These are phyloP conservation scores for Oryzias javanicus DNA, from an alignment of 2,113 vertebrate genomes.

Conservation along the genomic window DNA sequence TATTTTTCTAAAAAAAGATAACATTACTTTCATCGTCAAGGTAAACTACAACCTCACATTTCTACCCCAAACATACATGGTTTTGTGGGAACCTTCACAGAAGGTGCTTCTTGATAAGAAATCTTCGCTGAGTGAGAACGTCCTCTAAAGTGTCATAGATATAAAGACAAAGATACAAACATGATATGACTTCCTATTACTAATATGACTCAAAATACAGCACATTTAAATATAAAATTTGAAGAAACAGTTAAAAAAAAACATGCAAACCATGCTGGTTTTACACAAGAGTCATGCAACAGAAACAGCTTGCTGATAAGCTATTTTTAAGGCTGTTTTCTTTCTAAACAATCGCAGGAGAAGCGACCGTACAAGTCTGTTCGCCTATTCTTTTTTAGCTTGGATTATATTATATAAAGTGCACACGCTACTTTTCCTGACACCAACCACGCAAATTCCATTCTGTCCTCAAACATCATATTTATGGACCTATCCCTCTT, in stretches of 20 bases:
- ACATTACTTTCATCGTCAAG: constrained; percentile 22
- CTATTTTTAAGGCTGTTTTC: constrained; percentile 48
- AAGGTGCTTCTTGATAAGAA: constrained; percentile 51
- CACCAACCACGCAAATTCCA: constrained; percentile 11
- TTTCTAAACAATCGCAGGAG: constrained; percentile 20
- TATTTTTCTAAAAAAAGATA: constrained; percentile 20
- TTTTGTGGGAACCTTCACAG: constrained; percentile 66
- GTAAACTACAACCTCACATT: constrained; percentile 23
- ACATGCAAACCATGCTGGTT: constrained; percentile 20
- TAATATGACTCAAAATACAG: constrained; percentile 4
- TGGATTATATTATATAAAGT: constrained; percentile 68
- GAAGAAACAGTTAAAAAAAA: constrained; percentile 22
- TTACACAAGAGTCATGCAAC: constrained; percentile 36
- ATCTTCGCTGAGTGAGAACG: constrained; percentile 23
- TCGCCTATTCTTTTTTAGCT: constrained; percentile 23
- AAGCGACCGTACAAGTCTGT: constrained; percentile 15
- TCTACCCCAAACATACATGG: constrained; percentile 17
- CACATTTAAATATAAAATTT: constrained; percentile 16
- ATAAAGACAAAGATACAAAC: constrained; percentile 8
- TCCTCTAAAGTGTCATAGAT: constrained; percentile 26
- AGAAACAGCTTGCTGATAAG: constrained; percentile 52
- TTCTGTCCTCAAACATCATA: constrained; percentile 27
- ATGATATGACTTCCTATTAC: too few species aligned
- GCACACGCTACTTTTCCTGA: constrained; percentile 56
- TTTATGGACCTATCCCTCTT: neutral